Conservation (phyloP, 2,888 invertebrate species). For the Furcula furcula region DNA sequence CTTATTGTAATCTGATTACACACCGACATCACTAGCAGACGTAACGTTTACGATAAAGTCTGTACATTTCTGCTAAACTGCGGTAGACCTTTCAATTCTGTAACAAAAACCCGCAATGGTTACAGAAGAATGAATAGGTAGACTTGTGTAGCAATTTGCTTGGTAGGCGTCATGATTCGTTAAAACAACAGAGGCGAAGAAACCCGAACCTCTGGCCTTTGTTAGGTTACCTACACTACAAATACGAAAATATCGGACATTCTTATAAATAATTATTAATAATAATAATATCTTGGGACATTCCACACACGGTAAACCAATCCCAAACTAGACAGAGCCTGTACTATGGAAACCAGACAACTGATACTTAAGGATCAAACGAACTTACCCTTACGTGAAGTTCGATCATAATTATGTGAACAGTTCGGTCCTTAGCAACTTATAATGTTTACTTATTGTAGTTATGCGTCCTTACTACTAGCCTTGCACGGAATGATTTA, state of each 20-base stretch:
- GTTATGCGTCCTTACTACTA: no score
- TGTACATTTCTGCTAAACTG: background rate
- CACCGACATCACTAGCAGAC: background rate
- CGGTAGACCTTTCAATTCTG: background rate
- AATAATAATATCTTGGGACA: no score
- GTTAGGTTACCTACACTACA: background rate
- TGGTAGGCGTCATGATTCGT: conserved; percentile 1
- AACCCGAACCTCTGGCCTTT: background rate
- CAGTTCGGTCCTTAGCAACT: no score
- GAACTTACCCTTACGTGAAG: no score
- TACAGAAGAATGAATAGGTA: background rate
- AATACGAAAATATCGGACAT: background rate
- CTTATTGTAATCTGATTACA: background rate
- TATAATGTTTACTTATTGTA: no score
- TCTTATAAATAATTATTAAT: no score
- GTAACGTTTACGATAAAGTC: background rate
- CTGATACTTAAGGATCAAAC: no score
- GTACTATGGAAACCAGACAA: no score
- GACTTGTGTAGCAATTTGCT: background rate
- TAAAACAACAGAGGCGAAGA: conserved; percentile 2
- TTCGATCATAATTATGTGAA: no score
- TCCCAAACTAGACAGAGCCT: no score
- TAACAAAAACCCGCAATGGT: background rate
- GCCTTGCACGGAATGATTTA: no score
- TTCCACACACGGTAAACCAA: no score